Conservation (phyloP, 2,797 vertebrate species). For the Pygocentrus nattereri region DNA sequence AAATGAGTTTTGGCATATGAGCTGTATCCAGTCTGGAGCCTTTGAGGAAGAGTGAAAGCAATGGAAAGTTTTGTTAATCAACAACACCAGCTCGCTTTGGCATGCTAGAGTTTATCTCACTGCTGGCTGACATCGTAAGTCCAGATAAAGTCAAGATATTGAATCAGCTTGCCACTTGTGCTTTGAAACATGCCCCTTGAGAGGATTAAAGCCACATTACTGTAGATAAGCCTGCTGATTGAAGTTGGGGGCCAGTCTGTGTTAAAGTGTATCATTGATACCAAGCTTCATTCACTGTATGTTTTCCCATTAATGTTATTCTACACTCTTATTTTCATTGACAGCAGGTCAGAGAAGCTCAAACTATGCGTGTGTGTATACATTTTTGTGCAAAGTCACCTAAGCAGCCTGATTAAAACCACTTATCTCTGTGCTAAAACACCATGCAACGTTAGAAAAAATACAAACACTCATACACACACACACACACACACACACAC, state of each 20-base stretch:
- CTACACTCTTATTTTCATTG: too few species aligned
- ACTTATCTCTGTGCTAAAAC: too few species aligned
- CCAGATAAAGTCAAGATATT: slow-evolving; percentile 45
- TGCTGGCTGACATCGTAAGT: slow-evolving; percentile 24
- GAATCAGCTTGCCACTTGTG: slow-evolving; percentile 31
- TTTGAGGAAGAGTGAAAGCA: slow-evolving; percentile 40
- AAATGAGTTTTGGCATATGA: slow-evolving; percentile 39
- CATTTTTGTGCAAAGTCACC: too few species aligned
- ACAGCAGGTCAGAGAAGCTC: too few species aligned
- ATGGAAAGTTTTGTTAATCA: slow-evolving; percentile 56
- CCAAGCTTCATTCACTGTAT: not conserved
- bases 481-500: too few species aligned
- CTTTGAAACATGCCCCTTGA: slow-evolving; percentile 40
- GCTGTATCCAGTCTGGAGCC: slow-evolving; percentile 28
- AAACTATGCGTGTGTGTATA: too few species aligned
- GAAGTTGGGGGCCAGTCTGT: slow-evolving; percentile 2
- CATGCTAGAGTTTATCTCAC: slow-evolving; percentile 51
- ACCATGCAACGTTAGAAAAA: too few species aligned
- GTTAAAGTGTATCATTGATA: slow-evolving; percentile 17
- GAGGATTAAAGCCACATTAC: slow-evolving; percentile 47
- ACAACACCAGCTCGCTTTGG: slow-evolving; percentile 42
- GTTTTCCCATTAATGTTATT: too few species aligned
- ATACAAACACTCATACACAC: too few species aligned
- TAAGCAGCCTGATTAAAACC: too few species aligned
- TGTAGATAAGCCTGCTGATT: slow-evolving; percentile 42